phyloP scores from a whole-genome alignment of 1,140 invertebrate species.

The Trissolcus basalis region DNA sequence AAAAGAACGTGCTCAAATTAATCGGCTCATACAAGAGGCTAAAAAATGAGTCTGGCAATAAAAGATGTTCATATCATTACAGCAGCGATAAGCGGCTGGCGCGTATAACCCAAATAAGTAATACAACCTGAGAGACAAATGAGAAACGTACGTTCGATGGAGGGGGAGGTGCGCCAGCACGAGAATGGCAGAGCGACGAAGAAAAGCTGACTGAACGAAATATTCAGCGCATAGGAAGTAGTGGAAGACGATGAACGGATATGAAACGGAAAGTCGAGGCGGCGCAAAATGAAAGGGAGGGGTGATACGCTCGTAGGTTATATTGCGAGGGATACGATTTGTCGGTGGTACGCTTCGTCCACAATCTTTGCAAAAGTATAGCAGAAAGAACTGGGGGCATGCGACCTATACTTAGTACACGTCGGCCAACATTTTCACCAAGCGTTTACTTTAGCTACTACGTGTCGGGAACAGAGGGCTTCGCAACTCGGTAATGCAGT shows the following conservation, averaged over 20 bases:
- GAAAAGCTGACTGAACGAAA: constrained; percentile 52
- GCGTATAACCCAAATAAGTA: constrained; percentile 53
- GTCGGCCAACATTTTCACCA: constrained; percentile 58
- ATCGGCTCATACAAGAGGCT: constrained; percentile 32
- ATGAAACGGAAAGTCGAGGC: constrained; percentile 4
- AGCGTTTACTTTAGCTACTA: constrained; percentile 49
- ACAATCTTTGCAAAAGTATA: constrained; percentile 35
- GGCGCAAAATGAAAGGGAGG: constrained; percentile 14
- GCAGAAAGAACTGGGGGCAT: constrained; percentile 39
- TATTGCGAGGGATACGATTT: constrained; percentile 65
- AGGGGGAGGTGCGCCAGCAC: constrained; percentile 38
- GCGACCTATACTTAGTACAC: constrained; percentile 48
- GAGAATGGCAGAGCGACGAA: constrained; percentile 46
- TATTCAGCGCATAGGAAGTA: constrained; percentile 41
- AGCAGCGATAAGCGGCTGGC: constrained; percentile 48
- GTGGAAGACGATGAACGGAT: constrained; percentile 29
- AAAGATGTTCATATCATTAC: constrained; percentile 52
- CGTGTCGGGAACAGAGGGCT: constrained; percentile 35
- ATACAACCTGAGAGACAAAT: constrained; percentile 56
- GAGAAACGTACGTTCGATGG: constrained; percentile 60
- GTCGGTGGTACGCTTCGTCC: constrained; percentile 62
- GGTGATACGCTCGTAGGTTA: constrained; percentile 31
- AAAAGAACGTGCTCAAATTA: constrained; percentile 7
- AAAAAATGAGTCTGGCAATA: constrained; percentile 49
- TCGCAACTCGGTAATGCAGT: constrained; percentile 70